These are phyloP conservation scores for Miniopterus natalensis DNA, from an alignment of 2,113 vertebrate species.

Conservation along the genomic window DNA sequence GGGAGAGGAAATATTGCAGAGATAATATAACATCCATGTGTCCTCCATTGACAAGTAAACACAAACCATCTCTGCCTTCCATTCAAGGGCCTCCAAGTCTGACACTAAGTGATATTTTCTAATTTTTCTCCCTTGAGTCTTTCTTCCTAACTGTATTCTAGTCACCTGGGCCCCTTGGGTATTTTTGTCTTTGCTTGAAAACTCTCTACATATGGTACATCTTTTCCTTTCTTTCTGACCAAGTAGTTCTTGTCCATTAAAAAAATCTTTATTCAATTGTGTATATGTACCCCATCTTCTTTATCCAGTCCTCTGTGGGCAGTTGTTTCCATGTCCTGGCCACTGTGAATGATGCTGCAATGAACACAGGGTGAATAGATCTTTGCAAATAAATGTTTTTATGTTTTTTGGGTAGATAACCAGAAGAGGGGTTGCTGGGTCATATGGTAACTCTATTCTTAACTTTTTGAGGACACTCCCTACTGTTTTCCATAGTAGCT, in stretches of 20 bases:
- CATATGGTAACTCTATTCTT: not conserved
- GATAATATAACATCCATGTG: not conserved
- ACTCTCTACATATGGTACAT: not conserved
- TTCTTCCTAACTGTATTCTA: not conserved
- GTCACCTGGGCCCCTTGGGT: not conserved
- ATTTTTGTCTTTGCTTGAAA: not conserved
- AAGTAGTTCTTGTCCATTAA: not conserved
- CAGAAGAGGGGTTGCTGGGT: not conserved
- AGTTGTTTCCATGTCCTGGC: not conserved
- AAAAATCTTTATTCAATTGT: not conserved
- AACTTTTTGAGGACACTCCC: not conserved
- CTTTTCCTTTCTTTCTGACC: not conserved
- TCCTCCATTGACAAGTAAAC: not conserved
- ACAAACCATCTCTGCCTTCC: not conserved
- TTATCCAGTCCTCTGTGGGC: not conserved
- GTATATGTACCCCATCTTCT: not conserved
- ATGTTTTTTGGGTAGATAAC: not conserved
- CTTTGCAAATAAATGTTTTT: not conserved
- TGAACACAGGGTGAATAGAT: not conserved
- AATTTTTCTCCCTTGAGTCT: not conserved
- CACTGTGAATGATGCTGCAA: not conserved
- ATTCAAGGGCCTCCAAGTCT: not conserved
- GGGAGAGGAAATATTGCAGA: conserved; percentile 32
- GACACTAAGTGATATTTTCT: not conserved
- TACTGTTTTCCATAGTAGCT: not conserved